Conservation (phyloP, 1,140 invertebrate species). For the Achatina immaculata region DNA sequence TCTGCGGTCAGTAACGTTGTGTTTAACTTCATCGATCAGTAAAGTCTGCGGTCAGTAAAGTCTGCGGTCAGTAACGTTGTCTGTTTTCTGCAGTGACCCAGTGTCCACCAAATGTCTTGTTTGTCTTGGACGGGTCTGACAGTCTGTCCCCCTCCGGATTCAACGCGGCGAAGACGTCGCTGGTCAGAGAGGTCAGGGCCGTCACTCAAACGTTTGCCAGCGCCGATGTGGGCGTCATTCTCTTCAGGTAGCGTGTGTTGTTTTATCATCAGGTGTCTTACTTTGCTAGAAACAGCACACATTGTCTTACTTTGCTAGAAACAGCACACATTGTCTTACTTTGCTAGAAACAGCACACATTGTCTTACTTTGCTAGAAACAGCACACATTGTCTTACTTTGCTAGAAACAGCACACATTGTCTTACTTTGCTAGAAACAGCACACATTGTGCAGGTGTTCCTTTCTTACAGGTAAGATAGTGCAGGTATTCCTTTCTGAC, state of each 20-base stretch:
- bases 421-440: too few relatives aligned
- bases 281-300: background rate
- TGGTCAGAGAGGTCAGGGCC: slow-evolving; percentile 28
- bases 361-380: background rate
- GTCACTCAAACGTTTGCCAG: slow-evolving; percentile 23
- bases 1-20: too few relatives aligned
- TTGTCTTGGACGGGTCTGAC: slow-evolving; percentile 44
- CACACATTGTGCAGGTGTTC: too few relatives aligned
- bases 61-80: too few relatives aligned
- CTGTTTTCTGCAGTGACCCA: slow-evolving; percentile 33
- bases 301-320: background rate
- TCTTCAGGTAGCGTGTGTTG: slow-evolving; percentile 35
- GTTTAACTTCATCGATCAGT: too few relatives aligned
- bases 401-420: background rate
- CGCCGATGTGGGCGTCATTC: slow-evolving; percentile 30
- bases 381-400: too few relatives aligned
- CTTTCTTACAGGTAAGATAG: too few relatives aligned
- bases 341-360: background rate
- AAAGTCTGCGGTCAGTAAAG: too few relatives aligned
- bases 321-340: background rate
- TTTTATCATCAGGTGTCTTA: background rate
- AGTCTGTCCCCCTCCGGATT: slow-evolving; percentile 27
- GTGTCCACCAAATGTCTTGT: slow-evolving; percentile 44
- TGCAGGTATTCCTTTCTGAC: too few relatives aligned
- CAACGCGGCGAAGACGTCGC: slow-evolving; percentile 7